Evolutionary conservation across 2,113 vertebrate genomes (phyloP).

Genomic region (Gavialis gangeticus): DNA sequence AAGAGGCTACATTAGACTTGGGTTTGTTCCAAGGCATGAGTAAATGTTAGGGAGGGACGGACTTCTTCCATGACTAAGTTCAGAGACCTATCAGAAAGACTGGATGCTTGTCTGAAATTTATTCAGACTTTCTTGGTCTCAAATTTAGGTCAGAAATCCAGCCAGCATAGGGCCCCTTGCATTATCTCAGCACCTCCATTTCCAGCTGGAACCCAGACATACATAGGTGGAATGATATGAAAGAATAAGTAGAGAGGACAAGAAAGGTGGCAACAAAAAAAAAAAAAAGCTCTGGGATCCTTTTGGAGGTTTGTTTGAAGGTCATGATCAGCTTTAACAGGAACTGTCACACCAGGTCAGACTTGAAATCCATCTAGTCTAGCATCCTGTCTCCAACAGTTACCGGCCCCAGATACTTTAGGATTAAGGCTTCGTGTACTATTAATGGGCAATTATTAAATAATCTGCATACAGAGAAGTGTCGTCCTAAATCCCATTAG

Average conservation of each 20-base stretch:
- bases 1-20: background rate
- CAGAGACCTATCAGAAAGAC: background rate
- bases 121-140: background rate
- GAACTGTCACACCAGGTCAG: background rate
- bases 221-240: background rate
- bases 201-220: background rate
- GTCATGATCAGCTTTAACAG: background rate
- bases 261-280: background rate
- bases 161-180: background rate
- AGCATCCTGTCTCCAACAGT: background rate
- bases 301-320: background rate
- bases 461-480: background rate
- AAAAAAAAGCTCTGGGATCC: background rate
- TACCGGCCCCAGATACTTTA: background rate
- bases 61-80: no score
- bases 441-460: background rate
- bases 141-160: fast-evolving
- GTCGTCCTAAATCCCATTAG: background rate
- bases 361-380: fast-evolving
- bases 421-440: background rate
- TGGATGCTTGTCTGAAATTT: background rate
- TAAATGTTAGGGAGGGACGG: background rate
- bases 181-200: fast-evolving
- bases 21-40: background rate
- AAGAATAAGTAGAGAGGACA: background rate